Percentiles rank a stretch among this genome's conserved stretches.
phyloP scores from a whole-genome alignment of 2,113 vertebrate species.

The Furnarius figulus region DNA sequence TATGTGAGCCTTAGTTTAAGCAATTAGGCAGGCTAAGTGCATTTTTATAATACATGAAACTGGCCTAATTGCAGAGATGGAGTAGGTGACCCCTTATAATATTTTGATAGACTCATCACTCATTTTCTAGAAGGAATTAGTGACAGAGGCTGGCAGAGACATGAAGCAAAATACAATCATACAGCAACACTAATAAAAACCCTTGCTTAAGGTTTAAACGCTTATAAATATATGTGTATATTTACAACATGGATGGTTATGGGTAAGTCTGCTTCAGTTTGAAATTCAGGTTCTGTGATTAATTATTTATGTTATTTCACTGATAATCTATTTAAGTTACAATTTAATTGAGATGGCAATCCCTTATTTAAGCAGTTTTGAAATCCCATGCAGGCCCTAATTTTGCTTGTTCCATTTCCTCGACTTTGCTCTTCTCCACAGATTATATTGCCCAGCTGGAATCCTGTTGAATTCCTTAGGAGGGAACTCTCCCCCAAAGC shows the following conservation, averaged over 20 bases:
- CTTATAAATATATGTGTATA: neutral
- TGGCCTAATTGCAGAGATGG: neutral
- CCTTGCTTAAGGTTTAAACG: neutral
- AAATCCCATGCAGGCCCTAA: neutral
- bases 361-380: neutral
- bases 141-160: neutral
- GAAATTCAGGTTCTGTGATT: neutral
- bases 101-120: neutral
- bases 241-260: neutral
- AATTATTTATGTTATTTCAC: neutral
- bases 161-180: neutral
- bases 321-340: neutral
- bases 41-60: neutral
- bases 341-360: neutral
- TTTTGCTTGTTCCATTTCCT: neutral
- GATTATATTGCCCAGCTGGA: neutral
- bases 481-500: neutral
- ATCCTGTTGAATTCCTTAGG: neutral
- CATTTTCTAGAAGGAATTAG: neutral
- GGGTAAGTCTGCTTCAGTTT: neutral
- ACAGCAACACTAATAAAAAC: neutral
- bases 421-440: neutral
- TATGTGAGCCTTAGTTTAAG: neutral
- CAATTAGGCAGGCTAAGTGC: accelerated
- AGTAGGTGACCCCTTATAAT: neutral